Evolutionary conservation across 2,113 vertebrate species (phyloP), one percentile per base, ranked within the genome.

Genomic region (Phaethornis superciliosus): DNA sequence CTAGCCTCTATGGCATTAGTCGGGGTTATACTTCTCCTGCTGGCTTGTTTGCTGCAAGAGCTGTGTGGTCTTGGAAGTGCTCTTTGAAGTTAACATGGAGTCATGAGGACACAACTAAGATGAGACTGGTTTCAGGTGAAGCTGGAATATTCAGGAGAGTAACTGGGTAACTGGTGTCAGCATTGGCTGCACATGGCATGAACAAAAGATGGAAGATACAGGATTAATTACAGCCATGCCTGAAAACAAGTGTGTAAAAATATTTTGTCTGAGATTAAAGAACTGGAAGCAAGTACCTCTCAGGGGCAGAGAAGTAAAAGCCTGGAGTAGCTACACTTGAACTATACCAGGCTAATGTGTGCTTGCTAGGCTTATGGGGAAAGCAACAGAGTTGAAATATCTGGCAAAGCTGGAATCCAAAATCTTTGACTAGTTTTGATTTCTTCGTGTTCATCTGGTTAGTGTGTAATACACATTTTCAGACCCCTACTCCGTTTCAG

Each of bases 61-160:
- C 85, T 96, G 89, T 91, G 93, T 95, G 93, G 94, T 95, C 95
- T 93, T 94, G 33, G 0, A 69, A 80, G 28, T 19, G 37, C 33
- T 91, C 81, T 97, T 95, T 97, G 93, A 96, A 96, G 93, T 94
- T 94, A 52, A 9, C 4, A 7, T 10, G 3, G 55, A 94, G 59
- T 93, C 87, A 95, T 0, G 23, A 94, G 91, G 91, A 83, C 85
- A 33, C 51, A 12, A 14, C n/a, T 59, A 16, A n/a, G 60, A 28
- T 59, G 42, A 89, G 37, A 51, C 75, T 80, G 68, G 30, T 93
- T 77, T 59, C 78, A 82, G 79, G 56, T 81, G 59, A 88, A 91
- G 56, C 81, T 64, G 70, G 79, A 90, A 81, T 44, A 17, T 81
- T 68, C 0, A 0, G 21, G 56, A 85, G 30, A 12, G 9, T 30